Percentiles rank a stretch among this genome's conserved stretches.
Evolutionary conservation across 2,113 vertebrate genomes (phyloP).

Genomic region (Ciconia maguari): DNA sequence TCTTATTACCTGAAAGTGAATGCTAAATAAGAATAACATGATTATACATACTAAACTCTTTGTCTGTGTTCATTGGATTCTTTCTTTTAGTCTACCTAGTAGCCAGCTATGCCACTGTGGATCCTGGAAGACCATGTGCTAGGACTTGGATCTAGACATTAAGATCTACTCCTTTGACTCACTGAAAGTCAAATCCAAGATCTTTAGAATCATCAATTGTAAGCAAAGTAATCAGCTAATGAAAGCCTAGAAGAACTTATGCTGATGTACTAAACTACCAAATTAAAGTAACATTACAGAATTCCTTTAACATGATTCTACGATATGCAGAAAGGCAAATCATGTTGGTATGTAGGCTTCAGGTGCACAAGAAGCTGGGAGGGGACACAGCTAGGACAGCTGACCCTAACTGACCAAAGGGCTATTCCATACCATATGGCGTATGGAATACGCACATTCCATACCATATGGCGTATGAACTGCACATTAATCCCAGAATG

Average conservation of each 20-base stretch:
- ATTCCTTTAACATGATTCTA: background rate
- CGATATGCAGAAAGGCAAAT: background rate
- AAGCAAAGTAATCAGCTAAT: background rate
- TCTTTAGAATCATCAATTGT: background rate
- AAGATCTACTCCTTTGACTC: background rate
- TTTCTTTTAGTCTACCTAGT: background rate
- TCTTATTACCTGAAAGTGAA: background rate
- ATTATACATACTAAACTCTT: background rate
- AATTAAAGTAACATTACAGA: background rate
- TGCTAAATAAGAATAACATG: background rate
- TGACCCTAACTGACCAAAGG: too few species aligned
- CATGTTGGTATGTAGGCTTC: accelerated
- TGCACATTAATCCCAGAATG: too few species aligned
- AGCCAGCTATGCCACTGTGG: background rate
- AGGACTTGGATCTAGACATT: background rate
- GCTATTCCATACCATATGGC: too few species aligned
- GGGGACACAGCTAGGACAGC: too few species aligned
- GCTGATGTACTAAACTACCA: background rate
- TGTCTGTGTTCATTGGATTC: background rate
- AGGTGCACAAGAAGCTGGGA: too few species aligned
- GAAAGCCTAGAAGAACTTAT: background rate
- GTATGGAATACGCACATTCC: too few species aligned
- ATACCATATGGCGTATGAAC: too few species aligned
- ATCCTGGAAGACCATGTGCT: background rate
- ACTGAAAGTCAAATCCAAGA: background rate